Base-by-base conservation (phyloP, 1,140 invertebrate genomes). In the Zaprionus kolodkinae region DNA sequence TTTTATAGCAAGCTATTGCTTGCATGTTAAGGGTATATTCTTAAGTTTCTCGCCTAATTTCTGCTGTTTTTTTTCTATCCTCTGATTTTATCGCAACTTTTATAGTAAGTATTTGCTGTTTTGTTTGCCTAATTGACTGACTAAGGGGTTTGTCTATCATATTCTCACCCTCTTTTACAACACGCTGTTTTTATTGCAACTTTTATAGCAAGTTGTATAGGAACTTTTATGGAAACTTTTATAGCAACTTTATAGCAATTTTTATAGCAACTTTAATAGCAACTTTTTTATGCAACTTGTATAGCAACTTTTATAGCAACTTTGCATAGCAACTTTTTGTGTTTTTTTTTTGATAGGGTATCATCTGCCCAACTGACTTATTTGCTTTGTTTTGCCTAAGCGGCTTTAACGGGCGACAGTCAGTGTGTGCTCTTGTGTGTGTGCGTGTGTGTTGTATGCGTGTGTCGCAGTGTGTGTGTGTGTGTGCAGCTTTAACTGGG, bases 331-430 rank as follows among this genome's bases (percentile, higher is more conserved):
- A 38, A 1, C 0, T 13, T 12, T 38, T 36, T 66, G n/a, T n/a
- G n/a, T n/a, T 21, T 21, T 1, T 43, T 30, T 59, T 30, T 62
- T 12, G 6, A 21, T 3, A 62, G 36, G 43, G 56, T 68, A 50
- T 66, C 35, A 40, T 6, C 27, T 81, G 52, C 7, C 40, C 9
- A 45, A 45, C 40, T 81, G 48, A 72, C 77, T 72, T 65, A 50
- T 69, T 64, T 56, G 69, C 77, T 30, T 30, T 76, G 50, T 68
- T 63, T 59, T 56, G 55, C 35, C 66, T 81, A 85, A 86, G 82
- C 71, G 67, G 82, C 68, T 81, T 85, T 83, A 35, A 35, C n/a
- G 35, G 21, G 48, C 59, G 40, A 40, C 50, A 21, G 45, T 25
- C 17, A 17, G 45, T 12, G 17, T 50, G n/a, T 7, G 17, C 10